Evolutionary conservation across 2,888 invertebrate genomes (phyloP).

Genomic region (Periphyllus acericola): DNA sequence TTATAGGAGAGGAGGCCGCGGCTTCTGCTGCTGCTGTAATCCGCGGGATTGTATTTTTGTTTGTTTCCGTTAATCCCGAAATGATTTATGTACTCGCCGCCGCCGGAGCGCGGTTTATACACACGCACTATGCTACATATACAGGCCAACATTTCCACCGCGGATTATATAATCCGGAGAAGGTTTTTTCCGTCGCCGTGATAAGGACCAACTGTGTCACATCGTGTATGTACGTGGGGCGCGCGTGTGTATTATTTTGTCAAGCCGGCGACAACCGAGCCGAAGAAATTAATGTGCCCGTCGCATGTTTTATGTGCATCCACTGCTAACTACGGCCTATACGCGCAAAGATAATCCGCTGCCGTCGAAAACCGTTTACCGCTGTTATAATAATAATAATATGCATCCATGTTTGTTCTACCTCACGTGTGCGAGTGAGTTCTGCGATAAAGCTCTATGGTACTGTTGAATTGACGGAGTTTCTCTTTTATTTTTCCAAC

Average conservation of each 20-base stretch:
- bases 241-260: slow-evolving; percentile 33
- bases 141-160: slow-evolving; percentile 13
- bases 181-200: slow-evolving; percentile 4
- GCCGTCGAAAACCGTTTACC: not conserved
- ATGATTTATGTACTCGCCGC: slow-evolving; percentile 53
- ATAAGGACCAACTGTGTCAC: slow-evolving; percentile 16
- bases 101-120: slow-evolving; percentile 6
- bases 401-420: not conserved
- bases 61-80: slow-evolving; percentile 49
- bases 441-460: not conserved
- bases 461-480: not conserved
- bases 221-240: not conserved
- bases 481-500: not conserved
- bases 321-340: not conserved
- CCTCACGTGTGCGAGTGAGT: not conserved
- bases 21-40: slow-evolving; percentile 11
- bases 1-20: not conserved
- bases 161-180: slow-evolving; percentile 27
- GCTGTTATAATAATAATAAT: not conserved
- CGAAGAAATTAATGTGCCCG: slow-evolving; percentile 38
- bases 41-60: slow-evolving; percentile 41
- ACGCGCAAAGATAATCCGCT: not conserved
- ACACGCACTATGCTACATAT: slow-evolving; percentile 4
- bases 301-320: not conserved
- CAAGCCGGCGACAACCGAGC: slow-evolving; percentile 21